Evolutionary conservation across 2,888 invertebrate genomes (phyloP).

Genomic region (Tachina fera): DNA sequence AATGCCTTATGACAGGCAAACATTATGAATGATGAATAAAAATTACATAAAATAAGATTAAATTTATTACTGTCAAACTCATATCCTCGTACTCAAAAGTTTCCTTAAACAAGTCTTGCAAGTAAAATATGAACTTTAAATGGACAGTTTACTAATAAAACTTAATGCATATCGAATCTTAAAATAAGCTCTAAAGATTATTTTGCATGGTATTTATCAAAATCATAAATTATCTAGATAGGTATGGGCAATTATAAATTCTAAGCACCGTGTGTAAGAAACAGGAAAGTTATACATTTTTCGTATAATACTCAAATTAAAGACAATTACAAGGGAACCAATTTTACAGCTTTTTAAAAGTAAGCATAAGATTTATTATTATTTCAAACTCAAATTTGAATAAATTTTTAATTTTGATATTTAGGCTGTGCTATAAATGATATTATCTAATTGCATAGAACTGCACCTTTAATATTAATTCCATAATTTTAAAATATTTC

Average conservation of each 20-base stretch:
- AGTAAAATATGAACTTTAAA: not conserved
- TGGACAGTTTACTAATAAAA: no score
- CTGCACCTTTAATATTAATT: no score
- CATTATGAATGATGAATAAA: slow-evolving; percentile 61
- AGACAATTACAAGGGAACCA: not conserved
- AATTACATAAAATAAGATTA: slow-evolving; percentile 43
- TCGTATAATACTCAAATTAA: not conserved
- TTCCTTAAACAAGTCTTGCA: slow-evolving; percentile 2
- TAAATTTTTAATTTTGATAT: no score
- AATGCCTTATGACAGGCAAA: slow-evolving; percentile 56
- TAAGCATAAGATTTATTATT: not conserved
- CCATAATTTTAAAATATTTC: no score
- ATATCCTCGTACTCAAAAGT: slow-evolving; percentile 35
- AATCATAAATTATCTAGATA: slow-evolving; percentile 6
- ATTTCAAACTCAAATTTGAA: not conserved
- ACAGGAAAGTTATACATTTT: not conserved
- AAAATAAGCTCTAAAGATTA: slow-evolving; percentile 44
- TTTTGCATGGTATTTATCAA: slow-evolving; percentile 50
- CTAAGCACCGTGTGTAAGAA: not conserved
- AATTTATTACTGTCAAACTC: slow-evolving; percentile 28
- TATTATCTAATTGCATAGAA: no score
- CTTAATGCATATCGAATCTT: slow-evolving; percentile 8
- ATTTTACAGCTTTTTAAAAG: no score
- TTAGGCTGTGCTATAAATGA: no score
- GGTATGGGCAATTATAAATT: not conserved